Evolutionary conservation across 2,797 vertebrate genomes (phyloP).

Genomic region (Notamacropus eugenii): DNA sequence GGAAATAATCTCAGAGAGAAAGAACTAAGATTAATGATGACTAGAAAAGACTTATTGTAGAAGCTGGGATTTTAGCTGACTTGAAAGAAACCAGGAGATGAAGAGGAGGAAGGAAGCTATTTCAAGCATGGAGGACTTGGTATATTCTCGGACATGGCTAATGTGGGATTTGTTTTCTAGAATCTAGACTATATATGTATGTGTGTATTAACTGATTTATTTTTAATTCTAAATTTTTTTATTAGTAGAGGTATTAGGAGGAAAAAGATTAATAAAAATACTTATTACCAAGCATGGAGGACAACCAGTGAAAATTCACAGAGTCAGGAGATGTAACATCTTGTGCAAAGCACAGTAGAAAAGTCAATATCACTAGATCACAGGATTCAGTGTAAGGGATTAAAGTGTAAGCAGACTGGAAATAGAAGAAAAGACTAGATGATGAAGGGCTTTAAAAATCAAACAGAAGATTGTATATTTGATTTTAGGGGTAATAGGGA

Average conservation of each 20-base stretch:
- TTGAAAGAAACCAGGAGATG: neutral
- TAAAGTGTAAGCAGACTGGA: neutral
- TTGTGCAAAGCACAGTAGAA: neutral
- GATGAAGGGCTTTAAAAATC: neutral
- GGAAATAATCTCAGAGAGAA: neutral
- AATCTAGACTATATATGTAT: neutral
- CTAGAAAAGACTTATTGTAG: neutral
- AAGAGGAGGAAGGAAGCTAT: neutral
- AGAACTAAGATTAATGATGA: neutral
- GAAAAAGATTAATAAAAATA: neutral
- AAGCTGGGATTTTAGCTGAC: neutral
- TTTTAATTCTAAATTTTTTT: neutral
- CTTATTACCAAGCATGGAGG: neutral
- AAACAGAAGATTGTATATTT: neutral
- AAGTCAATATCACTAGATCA: neutral
- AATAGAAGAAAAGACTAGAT: neutral
- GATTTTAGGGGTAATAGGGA: neutral
- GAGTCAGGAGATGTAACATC: neutral
- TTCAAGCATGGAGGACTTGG: neutral
- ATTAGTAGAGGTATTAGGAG: neutral
- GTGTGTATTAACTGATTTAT: neutral
- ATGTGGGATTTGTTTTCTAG: neutral
- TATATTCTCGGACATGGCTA: neutral
- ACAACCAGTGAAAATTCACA: neutral
- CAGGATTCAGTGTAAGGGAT: neutral